These are phyloP conservation scores for Acridotheres tristis DNA, from an alignment of 2,797 vertebrate genomes.

Conservation along the genomic window DNA sequence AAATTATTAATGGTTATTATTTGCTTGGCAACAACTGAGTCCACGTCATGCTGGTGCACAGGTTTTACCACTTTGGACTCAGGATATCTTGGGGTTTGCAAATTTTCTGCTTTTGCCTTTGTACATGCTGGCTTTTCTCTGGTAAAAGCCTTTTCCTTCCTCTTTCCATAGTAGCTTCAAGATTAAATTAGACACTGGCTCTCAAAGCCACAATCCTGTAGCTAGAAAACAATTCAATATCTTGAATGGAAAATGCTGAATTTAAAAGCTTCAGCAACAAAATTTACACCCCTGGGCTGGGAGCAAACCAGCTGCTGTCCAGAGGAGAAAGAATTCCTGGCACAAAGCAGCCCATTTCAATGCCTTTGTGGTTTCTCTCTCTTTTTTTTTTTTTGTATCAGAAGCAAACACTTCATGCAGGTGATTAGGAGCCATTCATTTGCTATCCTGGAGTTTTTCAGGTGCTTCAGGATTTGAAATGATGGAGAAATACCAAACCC, in stretches of 20 bases:
- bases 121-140: background rate
- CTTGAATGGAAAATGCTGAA: background rate
- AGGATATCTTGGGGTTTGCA: background rate
- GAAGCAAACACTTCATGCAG: background rate
- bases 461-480: background rate
- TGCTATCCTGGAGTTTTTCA: background rate
- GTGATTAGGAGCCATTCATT: background rate
- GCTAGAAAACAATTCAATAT: background rate
- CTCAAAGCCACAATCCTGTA: background rate
- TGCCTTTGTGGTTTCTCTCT: rapidly evolving
- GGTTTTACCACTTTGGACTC: background rate
- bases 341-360: background rate
- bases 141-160: slow-evolving; percentile 50
- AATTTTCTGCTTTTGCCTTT: background rate
- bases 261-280: background rate
- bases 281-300: background rate
- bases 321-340: background rate
- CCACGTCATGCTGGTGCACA: background rate
- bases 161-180: slow-evolving; percentile 33
- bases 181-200: background rate
- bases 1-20: background rate
- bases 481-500: background rate
- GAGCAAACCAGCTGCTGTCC: background rate
- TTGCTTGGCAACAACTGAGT: background rate
- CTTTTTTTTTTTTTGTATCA: background rate